Percentiles rank a stretch among this genome's conserved stretches.
Conservation (phyloP, 2,888 invertebrate species). For the Lumbricus terrestris region DNA sequence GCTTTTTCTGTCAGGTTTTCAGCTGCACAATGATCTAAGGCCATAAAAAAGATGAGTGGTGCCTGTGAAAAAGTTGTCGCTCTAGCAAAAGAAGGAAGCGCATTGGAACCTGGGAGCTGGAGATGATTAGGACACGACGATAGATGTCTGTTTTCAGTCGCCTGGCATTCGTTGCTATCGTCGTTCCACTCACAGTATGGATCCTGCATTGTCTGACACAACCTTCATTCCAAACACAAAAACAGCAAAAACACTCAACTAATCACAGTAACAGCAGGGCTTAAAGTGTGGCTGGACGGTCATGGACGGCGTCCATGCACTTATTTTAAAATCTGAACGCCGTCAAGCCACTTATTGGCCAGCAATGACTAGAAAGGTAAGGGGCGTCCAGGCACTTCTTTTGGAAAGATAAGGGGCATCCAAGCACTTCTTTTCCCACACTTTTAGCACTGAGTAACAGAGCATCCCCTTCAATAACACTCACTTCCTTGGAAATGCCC, state of each 20-base stretch:
- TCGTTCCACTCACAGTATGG: slow-evolving; percentile 24
- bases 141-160: neutral
- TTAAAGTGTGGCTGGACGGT: no score
- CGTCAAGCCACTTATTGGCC: no score
- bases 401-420: no score
- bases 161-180: slow-evolving; percentile 11
- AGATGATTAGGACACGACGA: neutral
- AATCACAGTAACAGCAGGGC: neutral
- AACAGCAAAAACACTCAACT: neutral
- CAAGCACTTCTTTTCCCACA: no score
- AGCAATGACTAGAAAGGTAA: no score
- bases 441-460: no score
- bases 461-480: no score
- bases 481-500: no score
- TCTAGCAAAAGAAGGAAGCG: neutral
- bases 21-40: neutral
- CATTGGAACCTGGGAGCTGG: neutral
- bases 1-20: neutral
- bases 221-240: neutral
- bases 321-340: no score
- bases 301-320: no score
- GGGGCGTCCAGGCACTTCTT: no score
- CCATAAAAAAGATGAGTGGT: neutral
- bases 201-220: slow-evolving; percentile 25
- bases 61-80: neutral